phyloP scores from a whole-genome alignment of 2,113 vertebrate genomes.

The Stegastes partitus region DNA sequence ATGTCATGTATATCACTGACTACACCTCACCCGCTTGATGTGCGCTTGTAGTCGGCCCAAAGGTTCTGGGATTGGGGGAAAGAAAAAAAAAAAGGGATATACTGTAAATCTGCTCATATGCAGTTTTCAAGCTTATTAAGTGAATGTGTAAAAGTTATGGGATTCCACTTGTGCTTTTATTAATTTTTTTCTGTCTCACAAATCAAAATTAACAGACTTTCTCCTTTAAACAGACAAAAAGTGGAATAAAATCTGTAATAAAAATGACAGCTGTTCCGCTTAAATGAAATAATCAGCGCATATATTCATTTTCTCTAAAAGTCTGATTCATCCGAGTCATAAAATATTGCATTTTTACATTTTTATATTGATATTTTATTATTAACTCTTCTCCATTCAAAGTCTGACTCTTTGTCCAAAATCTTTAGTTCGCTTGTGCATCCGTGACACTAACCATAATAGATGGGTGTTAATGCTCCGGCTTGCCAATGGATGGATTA shows the following conservation, averaged over 20 bases:
- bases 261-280: too few species aligned
- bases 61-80: conserved; percentile 71
- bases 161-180: not conserved
- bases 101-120: conserved; percentile 6
- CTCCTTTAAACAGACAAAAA: too few species aligned
- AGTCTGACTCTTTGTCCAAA: conserved; percentile 35
- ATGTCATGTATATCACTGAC: conserved; percentile 96
- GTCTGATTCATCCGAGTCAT: not conserved
- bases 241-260: too few species aligned
- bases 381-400: not conserved
- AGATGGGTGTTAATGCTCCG: conserved; percentile 62
- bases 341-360: not conserved
- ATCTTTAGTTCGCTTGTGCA: conserved; percentile 18
- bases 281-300: too few species aligned
- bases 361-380: not conserved
- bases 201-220: too few species aligned
- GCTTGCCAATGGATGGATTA: conserved; percentile 58
- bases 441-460: conserved; percentile 70
- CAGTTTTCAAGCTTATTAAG: not conserved
- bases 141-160: not conserved
- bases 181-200: not conserved
- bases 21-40: conserved; percentile 94
- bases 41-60: conserved; percentile 90
- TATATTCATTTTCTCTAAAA: not conserved
- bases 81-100: conserved; percentile 2